phyloP scores from a whole-genome alignment of 2,888 invertebrate species.

The Oscheius sp. region DNA sequence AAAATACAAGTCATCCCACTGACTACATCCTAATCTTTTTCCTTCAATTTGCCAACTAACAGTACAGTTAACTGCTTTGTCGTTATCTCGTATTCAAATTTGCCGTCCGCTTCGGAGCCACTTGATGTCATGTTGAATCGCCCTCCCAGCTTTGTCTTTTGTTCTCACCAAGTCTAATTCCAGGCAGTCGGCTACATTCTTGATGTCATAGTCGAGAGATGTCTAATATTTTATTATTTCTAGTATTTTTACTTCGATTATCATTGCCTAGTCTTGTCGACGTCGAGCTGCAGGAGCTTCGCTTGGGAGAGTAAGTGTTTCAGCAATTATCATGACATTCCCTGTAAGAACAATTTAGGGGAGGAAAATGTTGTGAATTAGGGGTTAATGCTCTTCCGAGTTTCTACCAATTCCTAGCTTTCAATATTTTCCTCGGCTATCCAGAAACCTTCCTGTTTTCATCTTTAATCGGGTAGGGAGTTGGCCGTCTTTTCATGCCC shows the following conservation, averaged over 20 bases:
- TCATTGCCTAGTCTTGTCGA: slow-evolving; percentile 43
- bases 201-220: slow-evolving; percentile 1
- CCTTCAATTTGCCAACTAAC: background rate
- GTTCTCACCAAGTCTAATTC: slow-evolving; percentile 4
- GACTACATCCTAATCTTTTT: background rate
- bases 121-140: slow-evolving; percentile 17
- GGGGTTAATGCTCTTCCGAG: background rate
- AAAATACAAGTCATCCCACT: background rate
- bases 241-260: slow-evolving; percentile 8
- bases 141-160: background rate
- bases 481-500: slow-evolving; percentile 28
- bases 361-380: too few species aligned
- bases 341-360: too few species aligned
- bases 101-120: background rate
- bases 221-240: slow-evolving; percentile 8
- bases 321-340: too few species aligned
- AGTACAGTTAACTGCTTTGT: background rate
- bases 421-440: background rate
- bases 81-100: slow-evolving; percentile 19
- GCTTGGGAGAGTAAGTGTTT: slow-evolving; percentile 59
- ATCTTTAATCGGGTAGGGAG: too few species aligned
- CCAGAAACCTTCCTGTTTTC: background rate
- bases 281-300: slow-evolving; percentile 58
- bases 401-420: background rate
- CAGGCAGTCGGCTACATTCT: slow-evolving; percentile 2